Evolutionary conservation across 2,797 vertebrate species (phyloP).

Genomic region (Microctenopoma lineatum): DNA sequence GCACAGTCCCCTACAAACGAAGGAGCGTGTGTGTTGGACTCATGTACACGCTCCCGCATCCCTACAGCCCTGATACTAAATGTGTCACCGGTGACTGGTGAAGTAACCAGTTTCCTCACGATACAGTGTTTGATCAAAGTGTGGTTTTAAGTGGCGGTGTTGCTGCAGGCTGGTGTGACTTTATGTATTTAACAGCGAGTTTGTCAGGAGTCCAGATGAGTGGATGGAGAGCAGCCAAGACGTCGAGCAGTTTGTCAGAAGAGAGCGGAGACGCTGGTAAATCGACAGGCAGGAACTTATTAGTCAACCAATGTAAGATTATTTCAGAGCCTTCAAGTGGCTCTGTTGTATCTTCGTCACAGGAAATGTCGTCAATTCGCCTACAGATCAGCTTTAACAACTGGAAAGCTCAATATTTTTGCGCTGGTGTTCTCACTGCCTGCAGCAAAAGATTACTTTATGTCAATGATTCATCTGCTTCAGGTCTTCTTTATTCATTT

Average conservation of each 20-base stretch:
- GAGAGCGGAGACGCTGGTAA: not conserved
- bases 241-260: conserved; percentile 5
- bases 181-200: conserved; percentile 44
- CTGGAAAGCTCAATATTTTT: not conserved
- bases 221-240: conserved; percentile 9
- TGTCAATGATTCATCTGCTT: no score
- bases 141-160: conserved; percentile 34
- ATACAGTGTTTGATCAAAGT: conserved; percentile 23
- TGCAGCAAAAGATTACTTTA: not conserved
- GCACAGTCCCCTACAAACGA: not conserved
- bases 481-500: no score
- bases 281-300: not conserved
- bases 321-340: not conserved
- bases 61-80: conserved; percentile 16
- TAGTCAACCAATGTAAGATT: not conserved
- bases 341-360: not conserved
- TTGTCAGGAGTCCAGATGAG: conserved; percentile 29
- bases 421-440: no score
- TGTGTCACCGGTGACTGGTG: conserved; percentile 11
- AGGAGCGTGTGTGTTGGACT: conserved; percentile 8
- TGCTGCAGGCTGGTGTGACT: conserved; percentile 12
- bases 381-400: conserved; percentile 2
- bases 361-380: not conserved
- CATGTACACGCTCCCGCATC: conserved; percentile 1
- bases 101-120: conserved; percentile 4